Evolutionary conservation across 2,888 invertebrate species (phyloP), one percentile per base, ranked within the genome.

Genomic region (Phanerotoma sp.): DNA sequence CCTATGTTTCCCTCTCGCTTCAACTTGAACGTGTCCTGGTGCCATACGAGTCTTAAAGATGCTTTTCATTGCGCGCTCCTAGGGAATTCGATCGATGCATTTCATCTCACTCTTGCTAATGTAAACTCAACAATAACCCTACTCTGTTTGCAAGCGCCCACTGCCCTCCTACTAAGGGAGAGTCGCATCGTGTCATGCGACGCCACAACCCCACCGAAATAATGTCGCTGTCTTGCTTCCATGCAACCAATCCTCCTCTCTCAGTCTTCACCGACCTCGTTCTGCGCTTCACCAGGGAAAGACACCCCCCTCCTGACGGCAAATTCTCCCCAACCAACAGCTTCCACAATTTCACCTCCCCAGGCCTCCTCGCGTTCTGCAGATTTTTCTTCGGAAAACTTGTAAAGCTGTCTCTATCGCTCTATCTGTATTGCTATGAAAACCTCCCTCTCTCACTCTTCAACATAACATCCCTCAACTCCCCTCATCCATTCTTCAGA

Each of bases 11-110:
- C 32, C 40, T 37, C 20, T 32, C 35, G 13, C 47, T 47, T 35
- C 15, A 16, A 13, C 42, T 25, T 25, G 13, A n/a, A 25, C 15
- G 25, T 13, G 13, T 15, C 13, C 28, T 10, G 5, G 25, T 59
- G 55, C 64, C 60, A 59, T 61, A 60, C 64, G 45, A 58, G 64
- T 61, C 65, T 65, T 65, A 65, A 67, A 66, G 66, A 65, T 63
- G 62, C 60, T 47, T 67, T 64, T 67, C 67, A 64, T 67, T 65
- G 62, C 61, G 58, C 63, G 61, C 60, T 53, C 55, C 56, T 61
- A 56, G 22, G 54, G 56, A 59, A 67, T 64, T 58, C 66, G 60
- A 65, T 68, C 67, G 67, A 67, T 65, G 61, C 49, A 40, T 41
- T 37, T 61, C 45, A n/a, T 67, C 65, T 62, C 61, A 47, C 57